Base-by-base conservation (phyloP, 2,113 vertebrate genomes). In the Agelaius phoeniceus region DNA sequence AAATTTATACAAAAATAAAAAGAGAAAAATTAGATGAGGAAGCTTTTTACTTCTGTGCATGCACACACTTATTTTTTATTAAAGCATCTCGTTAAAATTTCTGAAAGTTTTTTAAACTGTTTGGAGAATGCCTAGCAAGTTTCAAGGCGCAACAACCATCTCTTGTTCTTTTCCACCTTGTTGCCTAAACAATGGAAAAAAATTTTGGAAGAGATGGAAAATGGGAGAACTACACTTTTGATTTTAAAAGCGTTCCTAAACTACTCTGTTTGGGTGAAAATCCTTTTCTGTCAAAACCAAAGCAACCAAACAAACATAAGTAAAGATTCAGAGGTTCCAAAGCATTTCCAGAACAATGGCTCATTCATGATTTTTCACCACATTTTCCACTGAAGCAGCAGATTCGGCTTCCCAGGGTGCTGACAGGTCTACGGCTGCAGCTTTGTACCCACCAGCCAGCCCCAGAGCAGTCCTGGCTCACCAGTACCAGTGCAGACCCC, bases 1-100 rank as follows among this genome's bases (percentile, higher is more conserved):
- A 75, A 82, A 93, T 89, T 89, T 81, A 92, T 44, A 94, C n/a
- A 94, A 77, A 67, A 74, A 84, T 27, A 93, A 91, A 85, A 68
- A 37, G 27, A 91, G 65, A 66, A 94, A 95, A 79, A 61, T 23
- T 26, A 80, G 33, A 63, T 48, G 52, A 77, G 13, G 57, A 84
- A 41, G 35, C 35, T 71, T 84, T 57, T 46, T 52, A 90, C 84
- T 78, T 90, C 83, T 62, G 39, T 78, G 65, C 39, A 51, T 24
- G 63, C 30, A 78, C 35, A 78, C 23, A 23, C 7, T 48, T 76
- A n/a, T 55, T 67, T 85, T 82, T 86, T 88, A 93, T 84, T 92
- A 48, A 91, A 78, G 41, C 13, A 18, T 41, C 17, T 73, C 37
- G 63, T 41, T 75, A 12, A 57, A 74, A 48, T 73, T 90, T 43